phyloP scores from a whole-genome alignment of 2,797 vertebrate species.

The Etheostoma nigrum region DNA sequence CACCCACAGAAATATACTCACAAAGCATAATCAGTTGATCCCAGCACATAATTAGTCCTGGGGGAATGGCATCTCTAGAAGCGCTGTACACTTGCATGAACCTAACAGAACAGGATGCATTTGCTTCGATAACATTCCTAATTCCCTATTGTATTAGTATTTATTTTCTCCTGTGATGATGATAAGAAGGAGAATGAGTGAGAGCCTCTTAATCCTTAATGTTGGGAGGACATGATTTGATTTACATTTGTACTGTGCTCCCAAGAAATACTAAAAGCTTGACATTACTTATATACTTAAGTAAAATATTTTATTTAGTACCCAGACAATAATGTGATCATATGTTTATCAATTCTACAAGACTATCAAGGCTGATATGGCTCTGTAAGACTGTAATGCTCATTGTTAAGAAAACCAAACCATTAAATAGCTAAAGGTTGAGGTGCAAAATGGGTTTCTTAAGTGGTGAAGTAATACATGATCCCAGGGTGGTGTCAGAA shows the following conservation, averaged over 20 bases:
- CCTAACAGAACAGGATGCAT: conserved; percentile 8
- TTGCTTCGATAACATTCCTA: conserved; percentile 5
- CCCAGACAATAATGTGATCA: not conserved
- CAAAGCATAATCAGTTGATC: conserved; percentile 44
- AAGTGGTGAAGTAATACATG: not conserved
- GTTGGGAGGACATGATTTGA: conserved; percentile 23
- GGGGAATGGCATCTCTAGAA: conserved; percentile 13
- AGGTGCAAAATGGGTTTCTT: not conserved
- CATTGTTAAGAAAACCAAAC: not conserved
- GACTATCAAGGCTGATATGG: not conserved
- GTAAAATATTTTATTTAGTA: not conserved
- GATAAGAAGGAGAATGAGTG: not conserved
- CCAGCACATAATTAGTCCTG: conserved; percentile 50
- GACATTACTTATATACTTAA: not conserved
- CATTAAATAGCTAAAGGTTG: not conserved
- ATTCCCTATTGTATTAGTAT: conserved; percentile 7
- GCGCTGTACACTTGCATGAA: conserved; percentile 23
- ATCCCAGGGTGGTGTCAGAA: not conserved
- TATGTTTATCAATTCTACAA: not conserved
- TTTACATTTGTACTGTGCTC: not conserved
- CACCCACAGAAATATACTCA: conserved; percentile 47
- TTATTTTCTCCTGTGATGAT: conserved; percentile 5
- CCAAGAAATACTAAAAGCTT: not conserved
- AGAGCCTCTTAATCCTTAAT: conserved; percentile 7
- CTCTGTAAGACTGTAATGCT: not conserved